A percentile compares a stretch with the other conserved stretches of the same genome.
Evolutionary conservation across 1,140 invertebrate species (phyloP).

Genomic region (Drosophila rhopaloa): DNA sequence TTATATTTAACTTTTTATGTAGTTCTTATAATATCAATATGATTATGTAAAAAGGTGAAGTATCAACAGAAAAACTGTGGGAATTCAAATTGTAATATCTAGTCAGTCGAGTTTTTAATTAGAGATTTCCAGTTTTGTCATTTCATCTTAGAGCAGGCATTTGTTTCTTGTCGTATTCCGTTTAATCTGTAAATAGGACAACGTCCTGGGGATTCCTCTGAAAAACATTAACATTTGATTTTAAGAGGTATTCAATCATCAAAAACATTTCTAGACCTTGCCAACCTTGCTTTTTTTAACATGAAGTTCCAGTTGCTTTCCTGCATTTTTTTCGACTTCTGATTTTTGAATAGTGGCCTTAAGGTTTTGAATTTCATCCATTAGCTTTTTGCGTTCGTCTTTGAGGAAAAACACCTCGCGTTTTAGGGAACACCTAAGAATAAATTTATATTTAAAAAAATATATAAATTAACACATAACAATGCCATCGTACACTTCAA

Average conservation of each 20-base stretch:
- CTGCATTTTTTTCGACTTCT: background rate
- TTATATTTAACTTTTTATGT: too few species aligned
- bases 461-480: background rate
- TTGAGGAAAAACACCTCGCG: constrained; percentile 41
- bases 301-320: background rate
- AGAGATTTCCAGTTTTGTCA: too few species aligned
- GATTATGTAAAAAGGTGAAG: too few species aligned
- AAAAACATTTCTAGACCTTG: too few species aligned
- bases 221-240: background rate
- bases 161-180: too few species aligned
- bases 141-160: too few species aligned
- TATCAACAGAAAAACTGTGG: too few species aligned
- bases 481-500: constrained; percentile 32
- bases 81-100: background rate
- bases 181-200: too few species aligned
- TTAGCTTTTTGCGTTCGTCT: constrained; percentile 40
- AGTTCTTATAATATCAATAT: too few species aligned
- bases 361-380: constrained; percentile 29
- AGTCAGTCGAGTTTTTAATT: constrained; percentile 14
- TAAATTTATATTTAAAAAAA: background rate
- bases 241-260: too few species aligned
- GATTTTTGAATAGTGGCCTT: constrained; percentile 10
- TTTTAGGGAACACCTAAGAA: constrained; percentile 25
- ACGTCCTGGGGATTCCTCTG: background rate
- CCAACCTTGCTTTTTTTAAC: background rate